Evolutionary conservation across 2,113 vertebrate genomes (phyloP).

Genomic region (Isurus oxyrinchus): DNA sequence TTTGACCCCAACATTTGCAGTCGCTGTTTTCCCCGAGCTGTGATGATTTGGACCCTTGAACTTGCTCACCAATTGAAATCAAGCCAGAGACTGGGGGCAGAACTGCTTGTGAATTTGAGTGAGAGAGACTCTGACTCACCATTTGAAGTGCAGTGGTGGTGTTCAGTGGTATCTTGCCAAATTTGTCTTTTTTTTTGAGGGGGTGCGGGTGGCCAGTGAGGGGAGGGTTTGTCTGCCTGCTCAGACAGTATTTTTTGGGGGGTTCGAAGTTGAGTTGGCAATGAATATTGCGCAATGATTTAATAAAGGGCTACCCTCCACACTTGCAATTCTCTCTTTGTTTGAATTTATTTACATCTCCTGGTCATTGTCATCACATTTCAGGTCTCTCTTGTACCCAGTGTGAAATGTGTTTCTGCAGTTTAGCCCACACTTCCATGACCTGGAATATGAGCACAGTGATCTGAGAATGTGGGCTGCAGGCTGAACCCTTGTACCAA

Average conservation of each 20-base stretch:
- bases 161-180: constrained; percentile 4
- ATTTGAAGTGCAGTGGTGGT: constrained; percentile 4
- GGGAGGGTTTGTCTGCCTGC: constrained; percentile 3
- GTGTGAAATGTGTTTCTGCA: not conserved
- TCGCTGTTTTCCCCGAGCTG: not conserved
- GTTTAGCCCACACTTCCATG: not conserved
- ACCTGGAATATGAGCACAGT: not conserved
- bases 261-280: not conserved
- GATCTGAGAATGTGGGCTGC: not conserved
- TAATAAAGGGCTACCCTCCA: constrained; percentile 37
- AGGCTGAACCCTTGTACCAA: too few relatives aligned
- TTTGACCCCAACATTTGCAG: not conserved
- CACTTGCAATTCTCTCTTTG: not conserved
- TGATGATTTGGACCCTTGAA: not conserved
- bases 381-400: not conserved
- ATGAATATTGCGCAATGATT: constrained; percentile 30
- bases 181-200: not conserved
- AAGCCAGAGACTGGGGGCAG: not conserved
- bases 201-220: not conserved
- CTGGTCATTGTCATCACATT: not conserved
- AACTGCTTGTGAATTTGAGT: constrained; percentile 4
- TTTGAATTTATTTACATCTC: not conserved
- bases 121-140: not conserved
- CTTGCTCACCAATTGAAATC: not conserved
- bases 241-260: constrained; percentile 23